Evolutionary conservation across 2,797 vertebrate species (phyloP).

Genomic region (Sebastes ruberrimus): DNA sequence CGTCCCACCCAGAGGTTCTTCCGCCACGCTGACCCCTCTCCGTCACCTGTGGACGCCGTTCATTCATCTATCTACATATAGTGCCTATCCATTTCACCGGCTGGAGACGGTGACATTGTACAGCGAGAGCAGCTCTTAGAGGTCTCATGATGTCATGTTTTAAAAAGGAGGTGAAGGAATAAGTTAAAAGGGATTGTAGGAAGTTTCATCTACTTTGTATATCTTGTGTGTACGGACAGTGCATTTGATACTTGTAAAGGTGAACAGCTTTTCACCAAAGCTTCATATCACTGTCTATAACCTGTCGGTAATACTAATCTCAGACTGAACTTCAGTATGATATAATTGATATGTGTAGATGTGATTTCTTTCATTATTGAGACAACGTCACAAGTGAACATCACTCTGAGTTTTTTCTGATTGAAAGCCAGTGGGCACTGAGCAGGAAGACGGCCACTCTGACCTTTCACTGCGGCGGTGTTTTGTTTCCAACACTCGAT

Average conservation of each 20-base stretch:
- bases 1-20: slow-evolving; percentile 59
- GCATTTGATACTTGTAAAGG: neutral
- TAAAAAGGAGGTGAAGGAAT: neutral
- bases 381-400: slow-evolving; percentile 23
- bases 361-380: slow-evolving; percentile 16
- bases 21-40: slow-evolving; percentile 52
- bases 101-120: slow-evolving; percentile 24
- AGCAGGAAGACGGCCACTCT: slow-evolving; percentile 52
- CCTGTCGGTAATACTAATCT: too few relatives aligned
- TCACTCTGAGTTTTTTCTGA: slow-evolving; percentile 42
- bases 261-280: neutral
- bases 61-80: slow-evolving; percentile 68
- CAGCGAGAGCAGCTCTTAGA: slow-evolving; percentile 12
- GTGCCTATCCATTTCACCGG: slow-evolving; percentile 43
- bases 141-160: slow-evolving; percentile 39
- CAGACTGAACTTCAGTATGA: too few relatives aligned
- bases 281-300: neutral
- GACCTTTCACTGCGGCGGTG: slow-evolving; percentile 62
- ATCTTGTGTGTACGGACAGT: neutral
- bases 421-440: slow-evolving; percentile 46
- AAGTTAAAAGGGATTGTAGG: neutral
- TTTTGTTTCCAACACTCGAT: slow-evolving; percentile 72
- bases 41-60: slow-evolving; percentile 58
- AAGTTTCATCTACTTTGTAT: neutral
- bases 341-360: too few relatives aligned